Evolutionary conservation across 2,888 invertebrate genomes (phyloP), one percentile per base, ranked within the genome.

Genomic region (Troides oblongomaculatus): DNA sequence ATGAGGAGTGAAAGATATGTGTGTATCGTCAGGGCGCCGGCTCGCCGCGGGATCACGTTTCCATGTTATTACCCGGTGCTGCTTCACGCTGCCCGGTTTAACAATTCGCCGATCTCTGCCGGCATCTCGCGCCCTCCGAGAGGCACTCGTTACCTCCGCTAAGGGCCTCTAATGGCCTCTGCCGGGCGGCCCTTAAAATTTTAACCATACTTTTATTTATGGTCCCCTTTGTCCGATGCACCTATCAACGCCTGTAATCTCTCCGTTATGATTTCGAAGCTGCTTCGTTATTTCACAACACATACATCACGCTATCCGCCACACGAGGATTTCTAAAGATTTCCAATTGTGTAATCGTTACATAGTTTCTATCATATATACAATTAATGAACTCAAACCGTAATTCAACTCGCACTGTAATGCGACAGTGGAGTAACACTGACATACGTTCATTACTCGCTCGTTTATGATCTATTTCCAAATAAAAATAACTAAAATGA

Each of bases 171-270:
- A 91, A 91, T 90, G 85, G 91, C 84, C 81, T 77, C 83, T 80
- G 82, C 81, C 80, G 78, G 79, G 73, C 77, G 87, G 79, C 87
- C 90, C 89, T 91, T 90, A 89, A 90, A 91, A 89, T 89, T 90
- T 92, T 88, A 89, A 89, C 85, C 84, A 77, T 81, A 83, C 83
- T 86, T 86, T 91, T 90, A 90, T 91, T 91, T 92, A 91, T 88
- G 80, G 83, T 78, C 81, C 82, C 85, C 83, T 86, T 88, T 84
- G 86, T 85, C 82, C 76, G 80, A 80, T 81, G 80, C 80, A 80
- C 83, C 79, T 89, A 89, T 89, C 89, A 78, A 76, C 71, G 69
- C 74, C 74, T 77, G 77, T 75, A 76, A 89, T 89, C 89, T 87
- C 81, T 82, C 83, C 81, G 82, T 84, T 88, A 86, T 86, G 86